Base-by-base conservation (phyloP, 2,888 invertebrate species). In the Chrysolina haemoptera region DNA sequence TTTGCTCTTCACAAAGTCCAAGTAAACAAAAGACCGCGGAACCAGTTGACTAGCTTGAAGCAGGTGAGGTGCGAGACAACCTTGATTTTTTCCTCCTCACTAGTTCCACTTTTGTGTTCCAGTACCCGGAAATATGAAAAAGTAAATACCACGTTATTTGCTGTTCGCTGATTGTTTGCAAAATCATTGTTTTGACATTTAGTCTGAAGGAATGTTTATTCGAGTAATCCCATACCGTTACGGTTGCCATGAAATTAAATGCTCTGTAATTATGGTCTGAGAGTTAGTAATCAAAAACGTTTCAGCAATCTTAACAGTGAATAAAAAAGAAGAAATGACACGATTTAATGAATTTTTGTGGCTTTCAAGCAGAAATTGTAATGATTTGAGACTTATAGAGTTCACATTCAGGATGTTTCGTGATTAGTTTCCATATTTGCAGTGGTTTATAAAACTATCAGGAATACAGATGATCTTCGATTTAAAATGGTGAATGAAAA, bases 81-180 rank as follows among this genome's bases (percentile, higher is more conserved):
- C 53, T 53, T 53, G 53, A 53, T 53, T 53, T 53, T 22, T 53
- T 53, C 12, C 35, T 35, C 8, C 48, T 16, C 16, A 48, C 48
- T 16, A 16, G 16, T 48, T 20, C 9, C 11, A 53, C 53, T 53
- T 20, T 53, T 53, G 18, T 20, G 53, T 20, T 53, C 1, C 20
- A 20, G 12, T 12, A 53, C 53, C 53, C 53, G 53, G 53, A 53
- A 53, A 53, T 53, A 20, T 53, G 53, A 53, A 53, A 20, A 53
- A 53, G 53, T 53, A 20, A 53, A 53, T 53, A 53, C 9, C 18
- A 53, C 53, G 10, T 53, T 53, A 20, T 53, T 53, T 20, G 11
- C 10, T 12, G 53, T 20, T 53, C 20, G 14, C 53, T 53, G 20
- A 53, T 53, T 53, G 53, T 53, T 53, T 53, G 53, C 53, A 20